A percentile compares a stretch with the other conserved stretches of the same genome.
Evolutionary conservation across 2,113 vertebrate species (phyloP).

Genomic region (Trinectes maculatus): DNA sequence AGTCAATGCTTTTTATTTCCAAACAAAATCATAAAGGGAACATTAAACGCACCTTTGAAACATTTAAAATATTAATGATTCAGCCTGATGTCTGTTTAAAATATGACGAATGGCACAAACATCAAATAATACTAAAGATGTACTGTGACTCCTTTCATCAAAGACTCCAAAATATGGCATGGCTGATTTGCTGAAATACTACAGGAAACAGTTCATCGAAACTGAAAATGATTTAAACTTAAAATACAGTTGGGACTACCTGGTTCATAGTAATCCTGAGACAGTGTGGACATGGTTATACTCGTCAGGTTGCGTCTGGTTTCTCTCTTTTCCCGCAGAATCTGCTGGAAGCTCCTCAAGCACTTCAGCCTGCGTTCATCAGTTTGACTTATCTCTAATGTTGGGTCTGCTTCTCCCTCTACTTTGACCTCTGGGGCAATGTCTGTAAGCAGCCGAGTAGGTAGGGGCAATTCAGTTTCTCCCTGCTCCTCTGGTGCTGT

Average conservation of each 20-base stretch:
- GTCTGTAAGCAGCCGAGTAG: conserved; percentile 16
- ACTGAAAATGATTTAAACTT: neutral
- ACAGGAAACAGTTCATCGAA: neutral
- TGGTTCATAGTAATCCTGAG: conserved; percentile 85
- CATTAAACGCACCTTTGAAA: neutral
- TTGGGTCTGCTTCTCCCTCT: conserved; percentile 32
- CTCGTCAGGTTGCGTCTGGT: conserved; percentile 87
- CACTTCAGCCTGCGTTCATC: conserved; percentile 90
- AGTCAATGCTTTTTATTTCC: neutral
- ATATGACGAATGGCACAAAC: neutral
- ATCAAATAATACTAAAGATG: neutral
- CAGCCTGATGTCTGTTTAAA: neutral
- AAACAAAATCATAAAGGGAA: neutral
- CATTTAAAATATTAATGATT: neutral
- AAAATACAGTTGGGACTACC: conserved; percentile 77
- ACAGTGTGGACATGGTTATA: conserved; percentile 85
- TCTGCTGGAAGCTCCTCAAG: conserved; percentile 92
- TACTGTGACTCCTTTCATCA: neutral
- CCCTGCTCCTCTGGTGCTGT: conserved; percentile 7
- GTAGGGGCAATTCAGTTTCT: conserved; percentile 6
- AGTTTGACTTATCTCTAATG: conserved; percentile 55
- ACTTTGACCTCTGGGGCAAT: neutral
- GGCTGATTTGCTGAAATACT: neutral
- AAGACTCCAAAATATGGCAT: neutral
- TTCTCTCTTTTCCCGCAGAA: conserved; percentile 91